Base-by-base conservation (phyloP, 2,797 vertebrate species). In the Spea hammondii region DNA sequence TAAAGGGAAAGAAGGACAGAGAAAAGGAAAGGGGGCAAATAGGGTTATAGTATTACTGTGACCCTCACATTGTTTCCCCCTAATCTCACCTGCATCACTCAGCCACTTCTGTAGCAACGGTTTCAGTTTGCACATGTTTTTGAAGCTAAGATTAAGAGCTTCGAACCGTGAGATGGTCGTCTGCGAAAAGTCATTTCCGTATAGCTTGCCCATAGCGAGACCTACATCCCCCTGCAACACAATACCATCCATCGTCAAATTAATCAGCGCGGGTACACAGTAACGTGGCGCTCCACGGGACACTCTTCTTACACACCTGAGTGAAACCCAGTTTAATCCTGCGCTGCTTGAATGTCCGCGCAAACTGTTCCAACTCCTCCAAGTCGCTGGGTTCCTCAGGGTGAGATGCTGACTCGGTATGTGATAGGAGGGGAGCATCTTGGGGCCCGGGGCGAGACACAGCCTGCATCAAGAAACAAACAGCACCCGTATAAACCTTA, bases 101-200 rank as follows among this genome's bases (percentile, higher is more conserved):
- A 97, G 95, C 96, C 96, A 97, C 86, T 96, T 97, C 89, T 97
- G 95, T 86, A 97, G 88, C 83, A 97, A 92, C 4, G 96, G 96
- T 87, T 96, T 96, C 76, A 97, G 94, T 85, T 97, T 97, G 91
- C 96, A 97, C 96, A 97, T 97, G 90, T 97, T 97, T 90, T 97
- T 97, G 87, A 97, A 97, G 92, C 96, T 97, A 86, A 97, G 90
- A 85, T 97, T 97, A 81, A 97, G 95, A 14, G 96, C 96, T 86
- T 97, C 95, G 1, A 96, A 97, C 87, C 96, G 95, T 32, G 96
- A 97, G 88, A 97, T 97, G 82, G 96, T 97, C 47, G 96, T 97
- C 88, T 97, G 96, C 85, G 95, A 97, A 89, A 97, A 97, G 89
- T 97, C 96, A 1, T 97, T 97, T 65, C 96, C 96, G 0, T 97